Conservation (phyloP, 2,113 vertebrate genomes). For the Thamnophis sirtalis region DNA sequence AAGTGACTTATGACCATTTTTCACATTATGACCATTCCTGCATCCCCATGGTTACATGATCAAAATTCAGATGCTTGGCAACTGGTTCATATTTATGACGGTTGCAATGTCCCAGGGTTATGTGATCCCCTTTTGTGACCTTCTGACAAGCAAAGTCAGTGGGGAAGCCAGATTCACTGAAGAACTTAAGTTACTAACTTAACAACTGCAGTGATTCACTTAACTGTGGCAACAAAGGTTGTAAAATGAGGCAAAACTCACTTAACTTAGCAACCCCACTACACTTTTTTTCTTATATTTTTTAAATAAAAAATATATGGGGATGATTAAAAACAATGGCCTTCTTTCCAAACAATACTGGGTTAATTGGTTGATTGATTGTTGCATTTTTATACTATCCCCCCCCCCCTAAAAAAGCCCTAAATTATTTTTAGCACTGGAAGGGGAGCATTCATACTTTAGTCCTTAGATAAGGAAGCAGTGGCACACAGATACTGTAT, state of each 20-base stretch:
- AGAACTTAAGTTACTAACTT: neutral
- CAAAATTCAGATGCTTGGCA: neutral
- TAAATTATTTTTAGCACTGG: neutral
- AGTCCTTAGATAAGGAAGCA: neutral
- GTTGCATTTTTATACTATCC: neutral
- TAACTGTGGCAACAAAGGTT: neutral
- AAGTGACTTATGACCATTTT: neutral
- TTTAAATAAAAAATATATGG: neutral
- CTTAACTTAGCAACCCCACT: neutral
- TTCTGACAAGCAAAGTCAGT: neutral
- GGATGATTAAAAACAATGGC: neutral
- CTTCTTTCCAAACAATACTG: neutral
- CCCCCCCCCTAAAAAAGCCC: neutral
- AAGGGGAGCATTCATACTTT: neutral
- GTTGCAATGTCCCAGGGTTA: neutral
- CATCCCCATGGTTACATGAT: neutral
- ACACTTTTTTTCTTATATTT: neutral
- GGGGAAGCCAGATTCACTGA: neutral
- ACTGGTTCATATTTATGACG: neutral
- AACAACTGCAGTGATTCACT: neutral
- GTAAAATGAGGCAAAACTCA: neutral
- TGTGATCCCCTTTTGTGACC: neutral
- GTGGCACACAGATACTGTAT: neutral
- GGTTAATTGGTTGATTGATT: neutral
- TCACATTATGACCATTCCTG: neutral